A percentile compares a stretch with the other conserved stretches of the same genome.
Conservation (phyloP, 1,140 invertebrate species). For the Aphelenchoides besseyi region DNA sequence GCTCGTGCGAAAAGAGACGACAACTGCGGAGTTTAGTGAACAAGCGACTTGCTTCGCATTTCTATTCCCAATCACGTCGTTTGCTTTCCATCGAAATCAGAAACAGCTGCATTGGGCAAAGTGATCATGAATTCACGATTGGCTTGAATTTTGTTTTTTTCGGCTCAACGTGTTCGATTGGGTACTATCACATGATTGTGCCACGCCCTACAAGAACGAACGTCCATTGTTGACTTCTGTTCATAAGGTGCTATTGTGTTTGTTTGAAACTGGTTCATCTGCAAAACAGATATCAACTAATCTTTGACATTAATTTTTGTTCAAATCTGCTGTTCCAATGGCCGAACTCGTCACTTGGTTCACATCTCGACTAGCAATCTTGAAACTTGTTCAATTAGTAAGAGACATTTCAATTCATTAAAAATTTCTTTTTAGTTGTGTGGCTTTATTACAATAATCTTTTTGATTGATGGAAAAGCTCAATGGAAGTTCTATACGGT, state of each 20-base stretch:
- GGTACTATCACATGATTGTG: background rate
- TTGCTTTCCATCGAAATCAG: background rate
- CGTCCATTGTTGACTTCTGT: background rate
- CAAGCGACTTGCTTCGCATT: background rate
- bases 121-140: background rate
- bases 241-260: background rate
- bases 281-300: too few species aligned
- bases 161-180: background rate
- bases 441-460: conserved; percentile 38
- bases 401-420: conserved; percentile 24
- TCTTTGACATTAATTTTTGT: too few species aligned
- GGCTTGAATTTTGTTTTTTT: background rate
- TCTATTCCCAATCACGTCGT: background rate
- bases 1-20: background rate
- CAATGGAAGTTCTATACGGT: conserved; percentile 46
- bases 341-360: conserved; percentile 22
- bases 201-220: background rate
- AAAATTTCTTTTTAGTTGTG: conserved; percentile 35
- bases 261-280: background rate
- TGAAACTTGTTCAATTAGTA: conserved; percentile 42
- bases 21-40: background rate
- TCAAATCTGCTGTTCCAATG: background rate
- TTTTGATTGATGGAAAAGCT: conserved; percentile 41
- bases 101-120: background rate
- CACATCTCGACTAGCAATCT: conserved; percentile 35